Evolutionary conservation across 2,888 invertebrate species (phyloP), one percentile per base, ranked within the genome.

Genomic region (Hermaeophaga mercurialis): DNA sequence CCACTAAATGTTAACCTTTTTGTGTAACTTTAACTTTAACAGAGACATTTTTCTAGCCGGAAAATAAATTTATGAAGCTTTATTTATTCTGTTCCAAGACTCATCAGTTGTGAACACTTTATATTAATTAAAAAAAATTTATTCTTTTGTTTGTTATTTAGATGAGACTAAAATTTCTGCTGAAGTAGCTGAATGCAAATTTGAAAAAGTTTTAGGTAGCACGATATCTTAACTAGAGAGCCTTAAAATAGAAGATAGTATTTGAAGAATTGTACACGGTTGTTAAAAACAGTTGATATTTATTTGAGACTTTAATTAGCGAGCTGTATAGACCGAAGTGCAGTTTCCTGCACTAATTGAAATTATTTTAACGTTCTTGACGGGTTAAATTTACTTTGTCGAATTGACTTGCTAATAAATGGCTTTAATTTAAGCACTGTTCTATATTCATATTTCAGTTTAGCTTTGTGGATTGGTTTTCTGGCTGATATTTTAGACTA

Each of bases 281-380:
- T 62, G 64, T 67, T 67, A 65, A 67, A 63, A 65, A 62, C 63
- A 64, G 65, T 63, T 67, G 67, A 67, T 67, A 67, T 66, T 67
- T 62, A 67, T 67, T 63, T 52, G 61, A 62, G 64, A 39, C 65
- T 64, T 67, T 66, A 68, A 69, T 69, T 67, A 69, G 66, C 58
- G 64, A 63, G 62, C 59, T 66, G 65, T 64, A 66, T 64, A 64
- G 60, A 63, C 59, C 62, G 54, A 60, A 62, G 57, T 68, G 67
- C 65, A 66, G 61, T 65, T 56, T 58, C 59, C 53, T 58, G 64
- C 64, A 61, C 65, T 68, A 69, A 68, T 67, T 69, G 66, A 66
- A 66, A 67, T 68, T 67, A 68, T 67, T 66, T 61, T 60, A 46
- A 56, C 61, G 58, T 58, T 59, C 61, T 59, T 60, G 63, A 64